These are phyloP conservation scores for Anaspis maculata DNA, from an alignment of 2,888 invertebrate species.

Conservation along the genomic window DNA sequence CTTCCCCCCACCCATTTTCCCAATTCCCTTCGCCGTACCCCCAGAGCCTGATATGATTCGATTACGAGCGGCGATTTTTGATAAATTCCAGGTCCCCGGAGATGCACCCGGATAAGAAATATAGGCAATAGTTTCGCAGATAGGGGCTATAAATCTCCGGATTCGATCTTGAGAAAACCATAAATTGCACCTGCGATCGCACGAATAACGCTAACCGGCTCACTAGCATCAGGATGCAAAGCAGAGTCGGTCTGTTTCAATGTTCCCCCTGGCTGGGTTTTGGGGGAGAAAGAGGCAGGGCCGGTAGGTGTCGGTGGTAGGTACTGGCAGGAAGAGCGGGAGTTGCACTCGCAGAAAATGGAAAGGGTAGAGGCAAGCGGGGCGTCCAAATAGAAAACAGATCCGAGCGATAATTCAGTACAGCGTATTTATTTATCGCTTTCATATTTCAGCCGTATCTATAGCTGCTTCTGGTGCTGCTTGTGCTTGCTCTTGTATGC, in stretches of 20 bases:
- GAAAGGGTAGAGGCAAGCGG: too few relatives aligned
- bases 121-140: slow-evolving; percentile 42
- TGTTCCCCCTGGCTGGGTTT: too few relatives aligned
- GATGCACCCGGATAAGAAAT: slow-evolving; percentile 41
- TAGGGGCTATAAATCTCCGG: slow-evolving; percentile 42
- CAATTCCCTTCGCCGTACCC: too few relatives aligned
- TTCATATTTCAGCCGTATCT: slow-evolving; percentile 26
- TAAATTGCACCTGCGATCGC: slow-evolving; percentile 44
- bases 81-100: slow-evolving; percentile 39
- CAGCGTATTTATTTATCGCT: slow-evolving; percentile 36
- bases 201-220: slow-evolving; percentile 35
- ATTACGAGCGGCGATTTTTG: slow-evolving; percentile 38
- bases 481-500: too few relatives aligned
- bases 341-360: too few relatives aligned
- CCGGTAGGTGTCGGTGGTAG: too few relatives aligned
- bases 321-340: too few relatives aligned
- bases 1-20: too few relatives aligned
- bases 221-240: slow-evolving; percentile 34
- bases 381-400: slow-evolving; percentile 31
- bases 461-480: too few relatives aligned
- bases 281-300: too few relatives aligned
- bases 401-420: slow-evolving; percentile 34
- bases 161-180: slow-evolving; percentile 43
- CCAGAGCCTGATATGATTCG: slow-evolving; percentile 37
- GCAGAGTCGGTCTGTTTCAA: slow-evolving; percentile 26